Conservation (phyloP, 2,113 vertebrate species). For the Sclerurus mexicanus region DNA sequence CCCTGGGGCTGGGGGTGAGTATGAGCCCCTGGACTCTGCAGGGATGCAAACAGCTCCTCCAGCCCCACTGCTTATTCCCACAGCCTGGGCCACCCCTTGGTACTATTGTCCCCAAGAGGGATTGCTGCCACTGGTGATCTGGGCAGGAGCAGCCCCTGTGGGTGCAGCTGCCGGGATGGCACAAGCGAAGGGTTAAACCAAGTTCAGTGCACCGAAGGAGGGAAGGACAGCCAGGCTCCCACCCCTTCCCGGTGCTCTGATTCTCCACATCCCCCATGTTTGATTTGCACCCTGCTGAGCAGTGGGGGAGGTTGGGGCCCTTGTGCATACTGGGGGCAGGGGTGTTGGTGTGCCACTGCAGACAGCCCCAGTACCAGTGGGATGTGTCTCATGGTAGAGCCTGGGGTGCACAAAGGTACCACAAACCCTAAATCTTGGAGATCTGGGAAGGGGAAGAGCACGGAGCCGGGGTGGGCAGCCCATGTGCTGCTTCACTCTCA, state of each 20-base stretch:
- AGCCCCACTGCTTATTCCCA: background rate
- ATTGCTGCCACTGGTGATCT: accelerated
- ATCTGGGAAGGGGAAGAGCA: background rate
- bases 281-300: constrained; percentile 24
- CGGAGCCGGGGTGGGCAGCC: background rate
- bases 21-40: background rate
- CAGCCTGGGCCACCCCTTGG: background rate
- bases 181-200: constrained; percentile 13
- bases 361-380: background rate
- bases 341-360: accelerated
- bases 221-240: background rate
- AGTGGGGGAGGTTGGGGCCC: background rate
- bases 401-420: background rate
- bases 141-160: background rate
- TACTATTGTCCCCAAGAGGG: background rate
- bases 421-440: background rate
- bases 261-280: background rate
- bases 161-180: accelerated
- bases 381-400: accelerated
- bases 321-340: background rate
- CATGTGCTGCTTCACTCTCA: accelerated
- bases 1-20: background rate
- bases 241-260: background rate
- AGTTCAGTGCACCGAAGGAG: background rate
- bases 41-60: background rate